These are phyloP conservation scores for Papilio helenus DNA, from an alignment of 1,140 invertebrate species.

Conservation along the genomic window DNA sequence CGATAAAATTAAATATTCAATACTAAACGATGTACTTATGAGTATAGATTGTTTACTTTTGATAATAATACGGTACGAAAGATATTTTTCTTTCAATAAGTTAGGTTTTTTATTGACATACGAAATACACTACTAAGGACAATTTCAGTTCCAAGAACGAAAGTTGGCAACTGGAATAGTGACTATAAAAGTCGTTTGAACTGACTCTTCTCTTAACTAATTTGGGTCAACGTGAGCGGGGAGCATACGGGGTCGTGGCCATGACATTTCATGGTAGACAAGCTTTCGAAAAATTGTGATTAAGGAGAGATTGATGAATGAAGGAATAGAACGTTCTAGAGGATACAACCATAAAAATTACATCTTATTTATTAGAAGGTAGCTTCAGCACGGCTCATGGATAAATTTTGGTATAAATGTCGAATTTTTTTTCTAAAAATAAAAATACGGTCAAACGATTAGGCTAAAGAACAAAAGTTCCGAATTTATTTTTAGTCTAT, in stretches of 20 bases:
- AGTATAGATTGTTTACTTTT: not conserved
- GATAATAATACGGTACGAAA: not conserved
- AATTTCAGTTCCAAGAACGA: not conserved
- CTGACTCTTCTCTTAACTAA: constrained; percentile 14
- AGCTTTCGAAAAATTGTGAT: too few relatives aligned
- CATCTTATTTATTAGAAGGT: too few relatives aligned
- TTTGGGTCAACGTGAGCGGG: not conserved
- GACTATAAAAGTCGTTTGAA: constrained; percentile 6
- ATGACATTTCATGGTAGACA: constrained; percentile 3
- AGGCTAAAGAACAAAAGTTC: not conserved
- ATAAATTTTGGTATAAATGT: too few relatives aligned
- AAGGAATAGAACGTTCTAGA: too few relatives aligned
- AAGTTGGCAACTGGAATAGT: constrained; percentile 9
- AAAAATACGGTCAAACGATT: not conserved
- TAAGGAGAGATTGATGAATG: not conserved
- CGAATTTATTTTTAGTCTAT: constrained; percentile 8
- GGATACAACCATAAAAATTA: too few relatives aligned
- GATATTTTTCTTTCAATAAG: not conserved
- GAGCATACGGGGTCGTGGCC: not conserved
- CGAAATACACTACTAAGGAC: not conserved
- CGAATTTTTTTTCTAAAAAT: not conserved
- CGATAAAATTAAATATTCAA: not conserved
- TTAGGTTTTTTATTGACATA: not conserved
- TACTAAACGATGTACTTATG: not conserved
- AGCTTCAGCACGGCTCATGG: too few relatives aligned